Evolutionary conservation across 2,113 vertebrate species (phyloP).

Genomic region (Promerops cafer): DNA sequence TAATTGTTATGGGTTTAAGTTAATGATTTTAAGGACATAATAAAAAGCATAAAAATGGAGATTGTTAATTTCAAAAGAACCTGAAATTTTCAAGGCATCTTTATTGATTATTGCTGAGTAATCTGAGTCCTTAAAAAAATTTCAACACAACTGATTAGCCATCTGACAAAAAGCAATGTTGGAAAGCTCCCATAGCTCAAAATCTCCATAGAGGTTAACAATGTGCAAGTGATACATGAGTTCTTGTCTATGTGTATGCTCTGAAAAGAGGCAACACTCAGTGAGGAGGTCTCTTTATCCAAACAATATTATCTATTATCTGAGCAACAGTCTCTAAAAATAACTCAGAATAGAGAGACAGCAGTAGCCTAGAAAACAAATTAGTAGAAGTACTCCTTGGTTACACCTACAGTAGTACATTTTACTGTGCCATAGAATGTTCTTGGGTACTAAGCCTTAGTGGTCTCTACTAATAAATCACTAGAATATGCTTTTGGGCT

Average conservation of each 20-base stretch:
- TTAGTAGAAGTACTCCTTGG: neutral
- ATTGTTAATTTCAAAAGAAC: neutral
- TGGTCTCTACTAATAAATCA: neutral
- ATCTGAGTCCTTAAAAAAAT: neutral
- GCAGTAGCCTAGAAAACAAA: neutral
- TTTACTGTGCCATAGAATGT: neutral
- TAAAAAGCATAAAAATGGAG: neutral
- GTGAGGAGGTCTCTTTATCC: neutral
- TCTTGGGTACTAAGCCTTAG: neutral
- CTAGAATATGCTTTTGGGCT: neutral
- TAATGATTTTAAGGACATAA: neutral
- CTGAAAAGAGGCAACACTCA: neutral
- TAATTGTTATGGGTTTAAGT: neutral
- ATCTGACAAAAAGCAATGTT: neutral
- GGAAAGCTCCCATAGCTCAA: neutral
- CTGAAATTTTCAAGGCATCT: neutral
- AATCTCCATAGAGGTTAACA: neutral
- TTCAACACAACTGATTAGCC: neutral
- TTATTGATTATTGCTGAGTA: neutral
- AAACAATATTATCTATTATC: neutral
- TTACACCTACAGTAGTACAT: neutral
- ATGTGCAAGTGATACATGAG: neutral
- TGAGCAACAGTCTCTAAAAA: neutral
- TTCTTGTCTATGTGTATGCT: neutral
- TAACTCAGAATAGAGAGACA: neutral